Conservation (phyloP, 92 coral and sea anemone genomes). For the Galaxea fascicularis region DNA sequence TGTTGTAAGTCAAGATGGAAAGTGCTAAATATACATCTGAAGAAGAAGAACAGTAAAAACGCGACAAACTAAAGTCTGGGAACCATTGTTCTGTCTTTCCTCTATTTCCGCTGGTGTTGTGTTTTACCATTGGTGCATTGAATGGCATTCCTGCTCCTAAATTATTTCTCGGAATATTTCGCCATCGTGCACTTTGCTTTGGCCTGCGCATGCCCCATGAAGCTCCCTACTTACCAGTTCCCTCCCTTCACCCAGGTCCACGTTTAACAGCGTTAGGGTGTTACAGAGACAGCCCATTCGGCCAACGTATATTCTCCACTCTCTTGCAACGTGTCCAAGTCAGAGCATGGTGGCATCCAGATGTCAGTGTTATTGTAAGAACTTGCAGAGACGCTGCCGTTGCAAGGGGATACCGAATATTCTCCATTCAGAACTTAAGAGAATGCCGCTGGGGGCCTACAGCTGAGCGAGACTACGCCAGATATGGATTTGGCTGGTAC, state of each 20-base stretch:
- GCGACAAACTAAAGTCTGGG: too few relatives aligned
- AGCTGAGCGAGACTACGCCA: slow-evolving; percentile 70
- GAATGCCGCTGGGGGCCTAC: slow-evolving; percentile 82
- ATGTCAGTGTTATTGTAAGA: slow-evolving; percentile 62
- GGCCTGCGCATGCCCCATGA: too few relatives aligned
- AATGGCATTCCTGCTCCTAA: too few relatives aligned
- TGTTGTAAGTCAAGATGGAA: too few relatives aligned
- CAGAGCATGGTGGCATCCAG: slow-evolving; percentile 61
- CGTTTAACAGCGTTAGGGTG: slow-evolving; percentile 68
- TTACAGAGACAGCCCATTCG: slow-evolving; percentile 48
- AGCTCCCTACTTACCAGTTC: too few relatives aligned
- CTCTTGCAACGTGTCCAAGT: slow-evolving; percentile 36
- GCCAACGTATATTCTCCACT: slow-evolving; percentile 60
- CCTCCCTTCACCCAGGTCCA: neutral
- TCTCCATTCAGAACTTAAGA: slow-evolving; percentile 70
- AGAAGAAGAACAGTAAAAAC: too few relatives aligned
- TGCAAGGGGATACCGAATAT: slow-evolving; percentile 64
- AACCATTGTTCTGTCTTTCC: too few relatives aligned
- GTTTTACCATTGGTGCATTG: too few relatives aligned
- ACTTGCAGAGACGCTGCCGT: slow-evolving; percentile 75
- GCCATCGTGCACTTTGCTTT: too few relatives aligned
- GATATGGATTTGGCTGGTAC: slow-evolving; percentile 50
- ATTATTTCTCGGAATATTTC: too few relatives aligned
- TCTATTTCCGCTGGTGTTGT: too few relatives aligned
- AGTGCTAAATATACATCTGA: too few relatives aligned